Percentiles rank a stretch among this genome's conserved stretches.
Conservation (phyloP, 2,888 invertebrate genomes). For the Hemistola chrysoprasaria region DNA sequence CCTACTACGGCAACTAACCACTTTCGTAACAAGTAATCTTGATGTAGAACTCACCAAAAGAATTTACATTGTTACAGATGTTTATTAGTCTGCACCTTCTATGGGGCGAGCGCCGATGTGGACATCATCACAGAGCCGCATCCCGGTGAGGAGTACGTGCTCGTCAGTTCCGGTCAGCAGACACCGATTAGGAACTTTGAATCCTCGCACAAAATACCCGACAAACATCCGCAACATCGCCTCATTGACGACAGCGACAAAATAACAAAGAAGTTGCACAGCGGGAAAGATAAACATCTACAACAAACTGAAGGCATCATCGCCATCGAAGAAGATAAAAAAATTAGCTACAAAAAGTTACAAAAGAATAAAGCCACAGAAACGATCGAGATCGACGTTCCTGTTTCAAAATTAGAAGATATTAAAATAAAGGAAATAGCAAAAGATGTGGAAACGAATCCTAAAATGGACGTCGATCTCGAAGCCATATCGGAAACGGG, state of each 20-base stretch:
- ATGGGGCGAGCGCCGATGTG: constrained; percentile 73
- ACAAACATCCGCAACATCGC: constrained; percentile 66
- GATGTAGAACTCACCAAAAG: constrained; percentile 26
- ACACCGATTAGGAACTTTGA: constrained; percentile 82
- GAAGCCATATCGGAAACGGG: constrained; percentile 77
- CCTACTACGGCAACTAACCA: constrained; percentile 42
- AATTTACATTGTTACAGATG: constrained; percentile 74
- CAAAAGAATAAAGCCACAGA: constrained; percentile 64
- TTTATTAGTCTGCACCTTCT: constrained; percentile 71
- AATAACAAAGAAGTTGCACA: constrained; percentile 62
- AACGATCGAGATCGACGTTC: constrained; percentile 73
- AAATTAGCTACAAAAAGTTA: constrained; percentile 56
- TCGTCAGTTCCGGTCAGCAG: constrained; percentile 81
- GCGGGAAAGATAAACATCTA: constrained; percentile 61
- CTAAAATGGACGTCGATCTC: constrained; percentile 66
- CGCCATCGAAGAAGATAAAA: constrained; percentile 75
- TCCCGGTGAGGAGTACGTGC: constrained; percentile 85
- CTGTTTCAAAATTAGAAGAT: constrained; percentile 72
- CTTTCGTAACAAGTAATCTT: constrained; percentile 48
- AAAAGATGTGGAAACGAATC: constrained; percentile 70
- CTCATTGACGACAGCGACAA: constrained; percentile 71
- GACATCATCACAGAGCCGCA: constrained; percentile 84
- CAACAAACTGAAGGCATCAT: constrained; percentile 70
- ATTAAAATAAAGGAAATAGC: constrained; percentile 76
- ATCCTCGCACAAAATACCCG: constrained; percentile 87